Evolutionary conservation across 2,888 invertebrate genomes (phyloP).

Genomic region (Agrilus biguttatus): DNA sequence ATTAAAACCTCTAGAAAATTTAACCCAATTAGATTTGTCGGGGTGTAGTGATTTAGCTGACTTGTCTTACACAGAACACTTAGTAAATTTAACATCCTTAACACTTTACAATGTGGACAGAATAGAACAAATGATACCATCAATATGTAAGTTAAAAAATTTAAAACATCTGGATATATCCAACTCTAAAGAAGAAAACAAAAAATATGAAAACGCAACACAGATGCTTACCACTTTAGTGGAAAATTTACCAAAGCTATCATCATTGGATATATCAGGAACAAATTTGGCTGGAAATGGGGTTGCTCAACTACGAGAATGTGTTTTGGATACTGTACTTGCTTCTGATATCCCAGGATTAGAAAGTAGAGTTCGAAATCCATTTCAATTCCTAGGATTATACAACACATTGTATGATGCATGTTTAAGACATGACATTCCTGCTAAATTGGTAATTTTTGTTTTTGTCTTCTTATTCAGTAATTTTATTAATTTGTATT

Average conservation of each 20-base stretch:
- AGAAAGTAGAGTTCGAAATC: slow-evolving; percentile 55
- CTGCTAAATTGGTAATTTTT: slow-evolving; percentile 60
- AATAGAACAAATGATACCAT: slow-evolving; percentile 45
- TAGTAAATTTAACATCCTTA: slow-evolving; percentile 56
- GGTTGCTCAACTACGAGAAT: slow-evolving; percentile 41
- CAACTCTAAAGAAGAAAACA: slow-evolving; percentile 50
- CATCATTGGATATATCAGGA: slow-evolving; percentile 85
- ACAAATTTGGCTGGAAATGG: slow-evolving; percentile 88
- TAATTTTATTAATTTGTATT: no score
- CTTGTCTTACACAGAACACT: slow-evolving; percentile 49
- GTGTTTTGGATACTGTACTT: slow-evolving; percentile 26
- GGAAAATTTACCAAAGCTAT: slow-evolving; percentile 55
- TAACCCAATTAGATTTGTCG: slow-evolving; percentile 59
- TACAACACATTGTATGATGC: slow-evolving; percentile 84
- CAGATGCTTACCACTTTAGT: slow-evolving; percentile 57
- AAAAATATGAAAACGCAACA: slow-evolving; percentile 63
- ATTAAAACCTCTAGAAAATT: slow-evolving; percentile 40
- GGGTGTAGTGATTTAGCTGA: slow-evolving; percentile 48
- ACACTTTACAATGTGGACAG: slow-evolving; percentile 69
- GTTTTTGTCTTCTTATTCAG: no score
- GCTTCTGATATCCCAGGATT: slow-evolving; percentile 81
- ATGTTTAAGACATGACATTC: slow-evolving; percentile 80
- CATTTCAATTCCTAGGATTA: slow-evolving; percentile 80
- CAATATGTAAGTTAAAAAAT: slow-evolving; percentile 41
- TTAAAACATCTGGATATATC: slow-evolving; percentile 74